These are phyloP conservation scores for Lepidurus apus DNA, from an alignment of 1,140 invertebrate species.

Conservation along the genomic window DNA sequence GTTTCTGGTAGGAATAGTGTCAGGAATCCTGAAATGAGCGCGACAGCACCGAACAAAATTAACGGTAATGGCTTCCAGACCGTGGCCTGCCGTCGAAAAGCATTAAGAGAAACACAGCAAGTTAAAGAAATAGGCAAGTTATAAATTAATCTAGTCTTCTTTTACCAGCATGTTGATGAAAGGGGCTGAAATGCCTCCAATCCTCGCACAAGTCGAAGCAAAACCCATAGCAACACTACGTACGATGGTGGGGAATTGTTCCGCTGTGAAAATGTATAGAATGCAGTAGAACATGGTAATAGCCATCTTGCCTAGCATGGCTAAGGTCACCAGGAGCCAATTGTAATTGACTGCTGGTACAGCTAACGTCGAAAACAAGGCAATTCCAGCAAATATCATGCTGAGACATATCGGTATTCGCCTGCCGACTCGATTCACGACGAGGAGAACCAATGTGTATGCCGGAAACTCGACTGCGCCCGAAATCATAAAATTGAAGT, in stretches of 20 bases:
- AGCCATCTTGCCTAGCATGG: constrained; percentile 70
- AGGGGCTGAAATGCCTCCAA: constrained; percentile 34
- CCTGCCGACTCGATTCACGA: constrained; percentile 66
- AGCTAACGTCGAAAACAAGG: background rate
- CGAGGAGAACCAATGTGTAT: constrained; percentile 62
- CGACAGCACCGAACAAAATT: constrained; percentile 36
- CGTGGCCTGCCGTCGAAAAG: too few relatives aligned
- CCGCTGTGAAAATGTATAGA: constrained; percentile 47
- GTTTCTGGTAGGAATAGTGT: constrained; percentile 40
- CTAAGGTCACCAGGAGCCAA: constrained; percentile 36
- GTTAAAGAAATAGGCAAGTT: too few relatives aligned
- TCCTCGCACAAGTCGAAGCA: constrained; percentile 12
- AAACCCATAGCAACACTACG: constrained; percentile 30
- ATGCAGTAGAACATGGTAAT: constrained; percentile 80
- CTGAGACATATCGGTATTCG: constrained; percentile 62
- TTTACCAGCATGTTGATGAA: constrained; percentile 25
- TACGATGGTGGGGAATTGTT: constrained; percentile 33
- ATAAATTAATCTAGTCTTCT: too few relatives aligned
- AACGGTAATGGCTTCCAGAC: constrained; percentile 17
- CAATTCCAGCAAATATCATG: constrained; percentile 40
- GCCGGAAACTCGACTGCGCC: constrained; percentile 76
- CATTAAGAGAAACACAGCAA: too few relatives aligned
- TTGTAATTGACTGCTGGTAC: background rate
- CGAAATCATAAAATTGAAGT: constrained; percentile 70
- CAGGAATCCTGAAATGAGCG: constrained; percentile 36